A percentile compares a stretch with the other conserved stretches of the same genome.
phyloP scores from a whole-genome alignment of 2,113 vertebrate species.

The Diphyllodes magnificus region DNA sequence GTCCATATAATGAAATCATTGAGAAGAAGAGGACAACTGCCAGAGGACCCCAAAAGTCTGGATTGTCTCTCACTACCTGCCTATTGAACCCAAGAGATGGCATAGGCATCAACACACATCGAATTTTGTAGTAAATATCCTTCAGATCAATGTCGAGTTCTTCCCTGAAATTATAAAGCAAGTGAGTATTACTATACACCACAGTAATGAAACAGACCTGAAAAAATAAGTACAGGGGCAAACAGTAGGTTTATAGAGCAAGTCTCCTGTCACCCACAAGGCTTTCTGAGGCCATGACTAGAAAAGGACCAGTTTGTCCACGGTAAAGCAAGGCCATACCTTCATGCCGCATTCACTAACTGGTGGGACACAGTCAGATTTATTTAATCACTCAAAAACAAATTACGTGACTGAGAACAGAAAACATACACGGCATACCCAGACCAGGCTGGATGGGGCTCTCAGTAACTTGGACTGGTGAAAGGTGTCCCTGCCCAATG shows the following conservation, averaged over 20 bases:
- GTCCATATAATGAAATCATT: conserved; percentile 98
- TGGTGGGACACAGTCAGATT: not conserved
- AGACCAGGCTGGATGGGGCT: not conserved
- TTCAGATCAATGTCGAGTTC: conserved; percentile 97
- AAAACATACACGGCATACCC: not conserved
- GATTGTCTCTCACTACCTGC: conserved; percentile 97
- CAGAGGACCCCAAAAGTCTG: conserved; percentile 97
- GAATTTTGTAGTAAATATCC: conserved; percentile 99
- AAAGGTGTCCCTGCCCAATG: not conserved
- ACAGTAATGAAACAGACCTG: not conserved
- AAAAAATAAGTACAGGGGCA: not conserved
- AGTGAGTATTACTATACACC: not conserved
- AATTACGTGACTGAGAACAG: not conserved
- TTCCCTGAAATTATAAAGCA: conserved; percentile 77
- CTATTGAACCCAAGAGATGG: conserved; percentile 96
- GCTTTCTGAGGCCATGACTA: not conserved
- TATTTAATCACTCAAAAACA: not conserved
- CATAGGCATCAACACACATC: conserved; percentile 98
- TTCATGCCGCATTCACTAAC: not conserved
- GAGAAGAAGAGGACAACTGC: conserved; percentile 97
- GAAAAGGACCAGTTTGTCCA: not conserved
- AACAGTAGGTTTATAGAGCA: not conserved
- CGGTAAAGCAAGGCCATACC: not conserved
- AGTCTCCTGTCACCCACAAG: not conserved
- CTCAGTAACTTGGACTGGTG: not conserved